Evolutionary conservation across 1,140 invertebrate species (phyloP).

Genomic region (Ptiloglossa arizonensis): DNA sequence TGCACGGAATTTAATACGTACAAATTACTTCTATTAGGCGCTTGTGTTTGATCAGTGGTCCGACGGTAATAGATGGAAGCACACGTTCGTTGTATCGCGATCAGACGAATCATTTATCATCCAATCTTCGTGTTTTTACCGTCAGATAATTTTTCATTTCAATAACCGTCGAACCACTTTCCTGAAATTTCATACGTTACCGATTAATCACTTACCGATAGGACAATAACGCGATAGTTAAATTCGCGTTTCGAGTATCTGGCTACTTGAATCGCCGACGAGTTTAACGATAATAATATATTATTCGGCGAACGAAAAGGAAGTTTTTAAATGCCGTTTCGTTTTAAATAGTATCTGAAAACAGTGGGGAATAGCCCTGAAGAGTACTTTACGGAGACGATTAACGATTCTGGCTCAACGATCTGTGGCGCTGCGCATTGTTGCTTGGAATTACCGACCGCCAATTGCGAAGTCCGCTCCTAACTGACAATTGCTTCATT

Average conservation of each 20-base stretch:
- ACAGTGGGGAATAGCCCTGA: not conserved
- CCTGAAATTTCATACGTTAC: not conserved
- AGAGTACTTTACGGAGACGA: constrained; percentile 25
- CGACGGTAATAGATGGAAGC: constrained; percentile 4
- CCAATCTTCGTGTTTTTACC: not conserved
- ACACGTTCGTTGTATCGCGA: not conserved
- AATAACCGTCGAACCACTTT: not conserved
- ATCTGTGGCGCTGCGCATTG: constrained; percentile 63
- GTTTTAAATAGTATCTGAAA: not conserved
- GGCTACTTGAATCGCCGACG: not conserved
- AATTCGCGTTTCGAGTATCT: not conserved
- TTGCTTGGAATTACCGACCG: constrained; percentile 68
- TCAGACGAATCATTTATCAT: not conserved
- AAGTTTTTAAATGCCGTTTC: constrained; percentile 9
- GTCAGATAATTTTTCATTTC: not conserved
- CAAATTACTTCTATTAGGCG: constrained; percentile 34
- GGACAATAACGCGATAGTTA: constrained; percentile 2
- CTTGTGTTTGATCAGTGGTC: constrained; percentile 13
- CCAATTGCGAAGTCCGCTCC: constrained; percentile 72
- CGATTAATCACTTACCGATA: not conserved
- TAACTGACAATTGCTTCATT: constrained; percentile 75
- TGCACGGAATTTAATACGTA: constrained; percentile 47
- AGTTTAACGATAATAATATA: constrained; percentile 23
- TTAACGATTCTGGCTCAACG: constrained; percentile 68
- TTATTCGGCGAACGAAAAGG: not conserved